Conservation (phyloP, 2,113 vertebrate genomes). For the Apteryx mantelli region DNA sequence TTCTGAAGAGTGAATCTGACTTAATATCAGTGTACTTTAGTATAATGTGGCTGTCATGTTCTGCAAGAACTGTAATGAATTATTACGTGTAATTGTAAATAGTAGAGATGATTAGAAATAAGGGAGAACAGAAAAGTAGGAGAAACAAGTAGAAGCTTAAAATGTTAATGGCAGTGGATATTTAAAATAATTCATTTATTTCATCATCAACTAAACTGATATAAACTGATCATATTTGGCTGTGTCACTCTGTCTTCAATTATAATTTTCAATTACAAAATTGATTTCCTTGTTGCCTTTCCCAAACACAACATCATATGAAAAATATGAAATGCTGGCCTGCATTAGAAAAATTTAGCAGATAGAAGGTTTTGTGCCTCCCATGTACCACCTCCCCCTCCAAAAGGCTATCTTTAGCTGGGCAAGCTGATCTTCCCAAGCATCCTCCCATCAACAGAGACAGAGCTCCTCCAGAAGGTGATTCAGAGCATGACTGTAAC, state of each 20-base stretch:
- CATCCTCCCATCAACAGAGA: background rate
- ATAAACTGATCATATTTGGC: background rate
- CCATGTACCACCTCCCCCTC: background rate
- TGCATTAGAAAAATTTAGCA: background rate
- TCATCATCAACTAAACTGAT: background rate
- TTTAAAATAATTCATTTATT: conserved; percentile 21
- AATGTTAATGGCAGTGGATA: background rate
- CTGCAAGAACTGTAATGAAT: background rate
- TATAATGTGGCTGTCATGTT: background rate
- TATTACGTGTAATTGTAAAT: background rate
- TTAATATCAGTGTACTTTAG: background rate
- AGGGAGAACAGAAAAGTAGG: background rate
- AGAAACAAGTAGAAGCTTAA: conserved; percentile 5
- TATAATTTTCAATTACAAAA: background rate
- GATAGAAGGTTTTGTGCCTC: background rate
- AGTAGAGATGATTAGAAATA: background rate
- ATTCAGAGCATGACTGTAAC: background rate
- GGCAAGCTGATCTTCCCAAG: background rate
- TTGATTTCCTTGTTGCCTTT: background rate
- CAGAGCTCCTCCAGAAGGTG: background rate
- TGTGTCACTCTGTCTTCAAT: background rate
- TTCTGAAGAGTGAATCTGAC: background rate
- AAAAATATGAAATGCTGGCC: background rate
- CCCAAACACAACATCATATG: background rate
- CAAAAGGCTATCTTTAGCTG: background rate